These are phyloP conservation scores for Ruditapes philippinarum DNA, from an alignment of 1,140 invertebrate species.

Conservation along the genomic window DNA sequence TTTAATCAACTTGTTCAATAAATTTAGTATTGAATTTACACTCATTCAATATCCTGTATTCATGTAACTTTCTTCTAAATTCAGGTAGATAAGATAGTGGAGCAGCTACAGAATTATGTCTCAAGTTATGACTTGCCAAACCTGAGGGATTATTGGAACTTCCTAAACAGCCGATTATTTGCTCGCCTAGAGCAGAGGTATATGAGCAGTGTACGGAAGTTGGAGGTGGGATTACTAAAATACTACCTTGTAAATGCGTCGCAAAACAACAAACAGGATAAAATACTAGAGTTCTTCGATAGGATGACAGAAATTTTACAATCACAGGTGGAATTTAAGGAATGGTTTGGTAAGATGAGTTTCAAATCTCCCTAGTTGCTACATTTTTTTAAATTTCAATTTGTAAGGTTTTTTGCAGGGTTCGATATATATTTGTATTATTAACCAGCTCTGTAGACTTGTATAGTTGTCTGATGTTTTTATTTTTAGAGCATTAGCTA, in stretches of 20 bases:
- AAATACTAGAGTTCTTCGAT: conserved; percentile 95
- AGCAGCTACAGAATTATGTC: conserved; percentile 94
- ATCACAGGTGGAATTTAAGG: conserved; percentile 96
- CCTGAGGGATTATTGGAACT: conserved; percentile 94
- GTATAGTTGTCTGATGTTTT: neutral
- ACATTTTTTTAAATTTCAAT: too few relatives aligned
- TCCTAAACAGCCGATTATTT: conserved; percentile 95
- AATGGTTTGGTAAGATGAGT: conserved; percentile 96
- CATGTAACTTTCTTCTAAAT: too few relatives aligned
- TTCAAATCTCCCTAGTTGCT: too few relatives aligned
- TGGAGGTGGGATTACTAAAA: conserved; percentile 96
- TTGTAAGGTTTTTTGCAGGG: too few relatives aligned
- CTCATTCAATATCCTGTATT: too few relatives aligned
- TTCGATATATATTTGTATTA: too few relatives aligned
- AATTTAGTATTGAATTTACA: too few relatives aligned
- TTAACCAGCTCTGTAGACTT: too few relatives aligned
- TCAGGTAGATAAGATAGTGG: conserved; percentile 95
- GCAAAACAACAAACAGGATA: conserved; percentile 93
- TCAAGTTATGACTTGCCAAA: conserved; percentile 92
- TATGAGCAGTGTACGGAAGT: conserved; percentile 92
- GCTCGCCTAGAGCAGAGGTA: conserved; percentile 95
- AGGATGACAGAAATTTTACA: conserved; percentile 96
- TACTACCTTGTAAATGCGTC: conserved; percentile 96
- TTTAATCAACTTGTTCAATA: too few relatives aligned
- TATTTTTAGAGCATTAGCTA: too few relatives aligned